A percentile compares a stretch with the other conserved stretches of the same genome.
Evolutionary conservation across 2,888 invertebrate species (phyloP).

Genomic region (Cheilosia urbana): DNA sequence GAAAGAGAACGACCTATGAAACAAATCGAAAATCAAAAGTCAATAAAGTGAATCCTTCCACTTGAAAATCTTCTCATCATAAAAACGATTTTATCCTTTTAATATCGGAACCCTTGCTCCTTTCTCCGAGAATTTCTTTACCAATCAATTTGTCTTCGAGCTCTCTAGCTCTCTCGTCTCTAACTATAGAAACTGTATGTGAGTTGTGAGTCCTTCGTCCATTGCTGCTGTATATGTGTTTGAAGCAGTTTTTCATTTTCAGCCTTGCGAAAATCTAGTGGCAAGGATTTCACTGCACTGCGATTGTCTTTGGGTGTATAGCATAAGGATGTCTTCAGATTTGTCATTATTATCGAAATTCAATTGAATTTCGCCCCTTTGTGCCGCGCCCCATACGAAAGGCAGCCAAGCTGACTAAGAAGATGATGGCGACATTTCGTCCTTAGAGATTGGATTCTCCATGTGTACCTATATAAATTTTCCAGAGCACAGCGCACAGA

Average conservation of each 20-base stretch:
- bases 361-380: slow-evolving; percentile 61
- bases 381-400: neutral
- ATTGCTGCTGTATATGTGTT: neutral
- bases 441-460: slow-evolving; percentile 64
- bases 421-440: slow-evolving; percentile 73
- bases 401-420: slow-evolving; percentile 56
- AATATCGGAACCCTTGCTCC: slow-evolving; percentile 50
- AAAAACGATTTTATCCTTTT: slow-evolving; percentile 71
- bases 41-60: slow-evolving; percentile 72
- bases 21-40: slow-evolving; percentile 73
- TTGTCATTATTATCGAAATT: slow-evolving; percentile 76
- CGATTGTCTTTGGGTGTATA: slow-evolving; percentile 72
- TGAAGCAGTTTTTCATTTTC: slow-evolving; percentile 66
- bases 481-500: slow-evolving; percentile 21
- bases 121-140: slow-evolving; percentile 16
- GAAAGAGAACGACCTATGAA: slow-evolving; percentile 24
- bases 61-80: slow-evolving; percentile 73
- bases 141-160: slow-evolving; percentile 66
- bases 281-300: slow-evolving; percentile 65
- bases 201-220: slow-evolving; percentile 20
- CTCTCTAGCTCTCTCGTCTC: slow-evolving; percentile 5
- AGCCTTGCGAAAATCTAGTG: slow-evolving; percentile 49
- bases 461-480: slow-evolving; percentile 43
- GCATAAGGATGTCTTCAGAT: slow-evolving; percentile 76
- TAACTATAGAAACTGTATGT: slow-evolving; percentile 34